A percentile compares a stretch with the other conserved stretches of the same genome.
Conservation (phyloP, 2,888 invertebrate species). For the Trichacis sp. region DNA sequence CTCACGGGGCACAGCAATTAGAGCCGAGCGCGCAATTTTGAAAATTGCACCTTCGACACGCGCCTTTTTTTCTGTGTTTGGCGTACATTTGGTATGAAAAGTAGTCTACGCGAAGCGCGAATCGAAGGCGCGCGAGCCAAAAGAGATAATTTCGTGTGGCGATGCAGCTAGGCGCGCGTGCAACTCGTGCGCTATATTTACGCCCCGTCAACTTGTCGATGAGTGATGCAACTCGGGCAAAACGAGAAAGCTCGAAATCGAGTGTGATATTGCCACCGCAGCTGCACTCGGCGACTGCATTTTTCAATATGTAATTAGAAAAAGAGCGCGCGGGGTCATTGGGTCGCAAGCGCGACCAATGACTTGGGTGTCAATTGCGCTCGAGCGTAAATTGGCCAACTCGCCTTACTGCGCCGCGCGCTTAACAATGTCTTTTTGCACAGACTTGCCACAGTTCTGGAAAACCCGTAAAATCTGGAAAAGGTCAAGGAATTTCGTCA, state of each 20-base stretch:
- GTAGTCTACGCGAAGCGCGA: constrained; percentile 13
- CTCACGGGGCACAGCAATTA: too few relatives aligned
- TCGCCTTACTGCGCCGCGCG: constrained; percentile 26
- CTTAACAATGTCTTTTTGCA: constrained; percentile 18
- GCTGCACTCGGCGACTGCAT: too few relatives aligned
- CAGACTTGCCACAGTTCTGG: too few relatives aligned
- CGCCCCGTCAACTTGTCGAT: constrained; percentile 23
- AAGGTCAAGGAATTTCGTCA: too few relatives aligned
- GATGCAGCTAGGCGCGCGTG: not conserved
- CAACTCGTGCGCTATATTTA: constrained; percentile 40
- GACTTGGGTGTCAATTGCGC: too few relatives aligned
- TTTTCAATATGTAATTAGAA: too few relatives aligned
- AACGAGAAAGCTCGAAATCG: constrained; percentile 30
- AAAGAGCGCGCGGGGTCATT: constrained; percentile 29
- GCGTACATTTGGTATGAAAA: too few relatives aligned
- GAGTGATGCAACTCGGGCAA: constrained; percentile 39
- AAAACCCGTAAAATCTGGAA: too few relatives aligned
- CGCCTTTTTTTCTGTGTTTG: too few relatives aligned
- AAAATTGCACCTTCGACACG: too few relatives aligned
- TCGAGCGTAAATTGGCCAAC: constrained; percentile 9
- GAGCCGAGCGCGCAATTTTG: not conserved
- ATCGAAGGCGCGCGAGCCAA: constrained; percentile 31
- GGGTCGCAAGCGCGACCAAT: constrained; percentile 25
- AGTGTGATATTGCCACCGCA: too few relatives aligned
- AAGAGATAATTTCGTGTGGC: constrained; percentile 20